Percentiles rank a stretch among this genome's conserved stretches.
These are phyloP conservation scores for Dimorphilus gyrociliatus DNA, from an alignment of 2,888 invertebrate species.

Conservation along the genomic window DNA sequence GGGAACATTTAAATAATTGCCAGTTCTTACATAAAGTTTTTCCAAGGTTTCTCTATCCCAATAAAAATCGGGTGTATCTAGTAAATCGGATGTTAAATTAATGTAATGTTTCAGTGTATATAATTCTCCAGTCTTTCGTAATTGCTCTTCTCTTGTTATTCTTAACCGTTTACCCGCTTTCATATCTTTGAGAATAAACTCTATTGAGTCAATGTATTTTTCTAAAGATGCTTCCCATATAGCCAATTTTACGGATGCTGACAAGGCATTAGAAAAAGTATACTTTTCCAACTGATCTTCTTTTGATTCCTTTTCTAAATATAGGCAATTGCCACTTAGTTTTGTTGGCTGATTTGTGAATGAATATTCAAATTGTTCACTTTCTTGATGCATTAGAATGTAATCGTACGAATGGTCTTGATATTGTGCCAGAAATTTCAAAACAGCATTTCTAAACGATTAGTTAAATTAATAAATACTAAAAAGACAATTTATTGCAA, in stretches of 20 bases:
- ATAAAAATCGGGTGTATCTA: conserved; percentile 92
- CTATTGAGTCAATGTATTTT: conserved; percentile 63
- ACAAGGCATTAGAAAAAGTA: conserved; percentile 83
- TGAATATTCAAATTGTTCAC: conserved; percentile 65
- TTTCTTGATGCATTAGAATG: conserved; percentile 54
- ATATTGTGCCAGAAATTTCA: conserved; percentile 32
- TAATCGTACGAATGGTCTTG: conserved; percentile 55
- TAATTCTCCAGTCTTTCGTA: conserved; percentile 66
- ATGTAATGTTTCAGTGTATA: conserved; percentile 69
- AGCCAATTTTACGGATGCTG: conserved; percentile 78
- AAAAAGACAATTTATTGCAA: no score
- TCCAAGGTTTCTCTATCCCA: conserved; percentile 89
- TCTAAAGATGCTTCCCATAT: conserved; percentile 81
- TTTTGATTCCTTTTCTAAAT: conserved; percentile 3
- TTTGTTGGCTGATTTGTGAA: conserved; percentile 41
- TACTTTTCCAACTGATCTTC: conserved; percentile 57
- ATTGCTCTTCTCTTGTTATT: conserved; percentile 53
- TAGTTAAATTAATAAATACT: not conserved
- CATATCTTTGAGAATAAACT: conserved; percentile 54
- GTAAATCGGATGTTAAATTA: conserved; percentile 76
- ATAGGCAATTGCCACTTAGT: not conserved
- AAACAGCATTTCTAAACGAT: conserved; percentile 16
- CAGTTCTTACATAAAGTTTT: conserved; percentile 60
- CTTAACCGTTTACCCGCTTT: conserved; percentile 53
- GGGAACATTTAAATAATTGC: conserved; percentile 64